Percentiles rank a stretch among this genome's conserved stretches.
Evolutionary conservation across 2,797 vertebrate species (phyloP).

Genomic region (Melopsittacus undulatus): DNA sequence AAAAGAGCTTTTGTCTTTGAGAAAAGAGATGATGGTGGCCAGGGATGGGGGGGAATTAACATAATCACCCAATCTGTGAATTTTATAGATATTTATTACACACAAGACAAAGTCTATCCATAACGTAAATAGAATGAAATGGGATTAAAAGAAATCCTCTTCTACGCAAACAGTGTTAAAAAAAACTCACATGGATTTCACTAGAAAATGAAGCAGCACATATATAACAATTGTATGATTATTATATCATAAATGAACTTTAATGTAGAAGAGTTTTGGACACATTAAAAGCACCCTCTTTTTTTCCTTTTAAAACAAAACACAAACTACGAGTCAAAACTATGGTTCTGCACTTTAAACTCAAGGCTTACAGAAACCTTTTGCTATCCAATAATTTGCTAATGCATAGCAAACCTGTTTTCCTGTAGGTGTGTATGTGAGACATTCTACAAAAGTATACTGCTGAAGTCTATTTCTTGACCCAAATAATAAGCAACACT

Average conservation of each 20-base stretch:
- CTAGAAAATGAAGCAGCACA: neutral
- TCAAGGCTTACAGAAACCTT: neutral
- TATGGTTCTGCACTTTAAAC: neutral
- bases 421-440: neutral
- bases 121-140: neutral
- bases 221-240: neutral
- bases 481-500: neutral
- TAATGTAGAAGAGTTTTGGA: accelerated
- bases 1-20: neutral
- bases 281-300: neutral
- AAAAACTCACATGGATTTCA: neutral
- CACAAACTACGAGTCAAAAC: neutral
- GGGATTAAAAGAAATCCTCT: neutral
- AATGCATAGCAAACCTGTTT: neutral
- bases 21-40: neutral
- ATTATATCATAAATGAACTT: neutral
- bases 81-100: neutral
- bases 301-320: neutral
- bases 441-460: neutral
- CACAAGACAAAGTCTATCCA: neutral
- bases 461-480: neutral
- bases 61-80: neutral
- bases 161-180: neutral
- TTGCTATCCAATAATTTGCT: neutral
- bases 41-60: neutral